Evolutionary conservation across 1,140 invertebrate genomes (phyloP).

Genomic region (Drosophila dunni): DNA sequence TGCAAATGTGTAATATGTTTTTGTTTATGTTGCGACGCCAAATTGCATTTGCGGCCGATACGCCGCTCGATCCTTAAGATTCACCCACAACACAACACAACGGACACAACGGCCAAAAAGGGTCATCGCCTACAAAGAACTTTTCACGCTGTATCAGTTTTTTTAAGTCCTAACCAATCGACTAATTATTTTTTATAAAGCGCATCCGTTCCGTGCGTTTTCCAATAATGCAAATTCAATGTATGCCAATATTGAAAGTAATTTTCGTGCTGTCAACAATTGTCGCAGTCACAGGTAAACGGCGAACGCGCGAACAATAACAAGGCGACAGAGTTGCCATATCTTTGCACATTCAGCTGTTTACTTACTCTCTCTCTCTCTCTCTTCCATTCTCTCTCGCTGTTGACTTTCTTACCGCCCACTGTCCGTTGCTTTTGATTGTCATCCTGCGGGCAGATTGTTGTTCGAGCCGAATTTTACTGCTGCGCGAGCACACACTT

Average conservation of each 20-base stretch:
- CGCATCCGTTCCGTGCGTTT: conserved; percentile 49
- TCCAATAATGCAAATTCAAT: conserved; percentile 74
- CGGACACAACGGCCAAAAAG: conserved; percentile 18
- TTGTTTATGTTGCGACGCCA: conserved; percentile 75
- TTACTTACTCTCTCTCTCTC: conserved; percentile 10
- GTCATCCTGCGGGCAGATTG: conserved; percentile 59
- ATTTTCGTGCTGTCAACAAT: conserved; percentile 84
- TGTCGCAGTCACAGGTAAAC: conserved; percentile 80
- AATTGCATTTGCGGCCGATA: conserved; percentile 71
- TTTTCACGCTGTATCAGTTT: conserved; percentile 3
- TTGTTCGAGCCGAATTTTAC: conserved; percentile 84
- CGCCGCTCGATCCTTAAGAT: conserved; percentile 70
- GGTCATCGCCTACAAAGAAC: conserved; percentile 19
- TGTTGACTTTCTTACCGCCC: not conserved
- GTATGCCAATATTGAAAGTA: conserved; percentile 75
- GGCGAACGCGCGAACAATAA: conserved; percentile 24
- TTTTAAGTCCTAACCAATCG: conserved; percentile 12
- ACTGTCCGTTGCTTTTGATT: not conserved
- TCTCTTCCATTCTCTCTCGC: not conserved
- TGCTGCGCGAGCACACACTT: conserved; percentile 77
- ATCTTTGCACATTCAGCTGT: conserved; percentile 27
- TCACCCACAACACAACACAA: conserved; percentile 20
- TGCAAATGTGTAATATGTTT: conserved; percentile 77
- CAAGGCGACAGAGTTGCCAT: conserved; percentile 43
- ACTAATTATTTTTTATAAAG: conserved; percentile 3